phyloP scores from a whole-genome alignment of 2,888 invertebrate species.

The Polia nebulosa region DNA sequence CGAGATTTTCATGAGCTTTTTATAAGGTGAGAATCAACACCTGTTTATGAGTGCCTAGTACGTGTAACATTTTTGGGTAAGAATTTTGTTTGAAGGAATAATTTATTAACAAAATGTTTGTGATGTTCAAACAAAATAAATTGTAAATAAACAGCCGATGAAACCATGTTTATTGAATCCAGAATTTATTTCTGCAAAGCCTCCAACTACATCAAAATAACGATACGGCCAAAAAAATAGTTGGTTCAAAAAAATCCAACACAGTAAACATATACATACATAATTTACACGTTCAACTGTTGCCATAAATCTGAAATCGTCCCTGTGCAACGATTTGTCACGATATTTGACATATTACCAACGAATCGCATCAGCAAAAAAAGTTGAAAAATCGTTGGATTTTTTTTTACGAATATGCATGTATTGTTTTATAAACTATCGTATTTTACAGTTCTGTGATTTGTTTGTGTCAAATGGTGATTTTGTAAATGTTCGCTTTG shows the following conservation, averaged over 20 bases:
- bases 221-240: constrained; percentile 25
- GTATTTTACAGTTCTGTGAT: constrained; percentile 37
- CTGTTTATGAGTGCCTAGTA: constrained; percentile 6
- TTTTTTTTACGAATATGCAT: constrained; percentile 52
- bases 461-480: constrained; percentile 31
- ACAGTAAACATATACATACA: constrained; percentile 30
- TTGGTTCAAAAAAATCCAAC: constrained; percentile 5
- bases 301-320: constrained; percentile 54
- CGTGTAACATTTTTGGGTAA: background rate
- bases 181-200: constrained; percentile 36
- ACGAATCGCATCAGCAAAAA: constrained; percentile 50
- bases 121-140: no score
- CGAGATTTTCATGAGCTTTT: constrained; percentile 29
- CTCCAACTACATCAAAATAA: constrained; percentile 26
- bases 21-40: constrained; percentile 29
- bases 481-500: constrained; percentile 39
- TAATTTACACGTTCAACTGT: constrained; percentile 60
- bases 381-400: constrained; percentile 47
- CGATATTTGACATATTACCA: constrained; percentile 62
- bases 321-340: constrained; percentile 64
- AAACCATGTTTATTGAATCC: constrained; percentile 3
- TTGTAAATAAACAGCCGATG: background rate
- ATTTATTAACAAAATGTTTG: no score
- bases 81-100: background rate
- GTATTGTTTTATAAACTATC: constrained; percentile 56